Conservation (phyloP, 2,797 vertebrate species). For the Vipera latastei region DNA sequence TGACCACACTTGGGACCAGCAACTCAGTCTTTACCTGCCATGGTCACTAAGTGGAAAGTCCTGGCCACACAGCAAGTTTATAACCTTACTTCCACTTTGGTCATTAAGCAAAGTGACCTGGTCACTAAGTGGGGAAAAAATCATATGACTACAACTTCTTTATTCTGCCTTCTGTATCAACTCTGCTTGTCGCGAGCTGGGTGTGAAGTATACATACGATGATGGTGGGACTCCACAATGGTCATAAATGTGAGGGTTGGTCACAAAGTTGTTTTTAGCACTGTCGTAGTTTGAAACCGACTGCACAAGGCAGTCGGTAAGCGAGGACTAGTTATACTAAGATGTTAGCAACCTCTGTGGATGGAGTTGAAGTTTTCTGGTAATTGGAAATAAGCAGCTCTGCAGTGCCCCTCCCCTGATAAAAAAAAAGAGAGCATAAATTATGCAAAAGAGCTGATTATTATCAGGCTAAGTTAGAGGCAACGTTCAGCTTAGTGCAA, state of each 20-base stretch:
- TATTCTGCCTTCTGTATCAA: neutral
- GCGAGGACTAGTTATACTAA: neutral
- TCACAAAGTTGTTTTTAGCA: neutral
- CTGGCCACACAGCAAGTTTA: neutral
- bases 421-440: neutral
- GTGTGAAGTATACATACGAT: neutral
- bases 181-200: neutral
- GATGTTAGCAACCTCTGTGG: neutral
- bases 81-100: neutral
- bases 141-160: neutral
- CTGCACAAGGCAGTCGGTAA: neutral
- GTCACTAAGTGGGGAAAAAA: neutral
- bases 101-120: neutral
- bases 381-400: neutral
- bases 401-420: neutral
- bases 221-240: neutral
- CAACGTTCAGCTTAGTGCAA: neutral
- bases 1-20: neutral
- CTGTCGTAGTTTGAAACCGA: neutral
- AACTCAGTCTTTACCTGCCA: neutral
- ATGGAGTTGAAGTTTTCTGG: neutral
- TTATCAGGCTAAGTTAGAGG: neutral
- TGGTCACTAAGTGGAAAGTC: neutral
- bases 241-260: neutral
- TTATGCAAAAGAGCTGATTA: neutral